These are phyloP conservation scores for Ictalurus punctatus DNA, from an alignment of 2,113 vertebrate species.

Conservation along the genomic window DNA sequence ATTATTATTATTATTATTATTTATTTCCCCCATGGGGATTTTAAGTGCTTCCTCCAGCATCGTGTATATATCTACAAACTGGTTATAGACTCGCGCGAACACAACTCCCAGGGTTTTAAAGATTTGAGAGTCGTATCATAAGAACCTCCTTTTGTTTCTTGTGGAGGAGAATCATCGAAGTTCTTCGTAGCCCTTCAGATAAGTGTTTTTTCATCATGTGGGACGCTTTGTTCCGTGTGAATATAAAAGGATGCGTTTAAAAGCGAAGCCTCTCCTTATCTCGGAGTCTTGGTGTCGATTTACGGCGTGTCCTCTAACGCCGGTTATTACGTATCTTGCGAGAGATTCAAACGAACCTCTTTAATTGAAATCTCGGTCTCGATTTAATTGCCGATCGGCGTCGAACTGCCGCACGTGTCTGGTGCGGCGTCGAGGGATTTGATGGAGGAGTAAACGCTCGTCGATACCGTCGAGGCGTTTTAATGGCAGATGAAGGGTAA, in stretches of 20 bases:
- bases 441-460: slow-evolving; percentile 5
- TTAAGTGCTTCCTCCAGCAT: background rate
- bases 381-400: background rate
- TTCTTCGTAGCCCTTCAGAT: background rate
- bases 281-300: background rate
- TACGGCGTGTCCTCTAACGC: background rate
- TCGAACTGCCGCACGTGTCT: background rate
- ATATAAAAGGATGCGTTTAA: background rate
- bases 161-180: background rate
- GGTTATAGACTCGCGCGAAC: too few species aligned
- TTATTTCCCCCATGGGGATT: too few species aligned
- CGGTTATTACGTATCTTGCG: background rate
- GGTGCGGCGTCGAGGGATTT: background rate
- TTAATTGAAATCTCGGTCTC: background rate
- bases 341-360: background rate
- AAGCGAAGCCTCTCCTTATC: background rate
- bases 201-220: background rate
- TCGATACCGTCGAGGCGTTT: background rate
- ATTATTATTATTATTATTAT: too few species aligned
- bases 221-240: background rate
- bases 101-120: background rate
- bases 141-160: background rate
- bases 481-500: slow-evolving; percentile 39
- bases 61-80: background rate
- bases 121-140: background rate